phyloP scores from a whole-genome alignment of 2,888 invertebrate species.

The Hyposoter didymator region DNA sequence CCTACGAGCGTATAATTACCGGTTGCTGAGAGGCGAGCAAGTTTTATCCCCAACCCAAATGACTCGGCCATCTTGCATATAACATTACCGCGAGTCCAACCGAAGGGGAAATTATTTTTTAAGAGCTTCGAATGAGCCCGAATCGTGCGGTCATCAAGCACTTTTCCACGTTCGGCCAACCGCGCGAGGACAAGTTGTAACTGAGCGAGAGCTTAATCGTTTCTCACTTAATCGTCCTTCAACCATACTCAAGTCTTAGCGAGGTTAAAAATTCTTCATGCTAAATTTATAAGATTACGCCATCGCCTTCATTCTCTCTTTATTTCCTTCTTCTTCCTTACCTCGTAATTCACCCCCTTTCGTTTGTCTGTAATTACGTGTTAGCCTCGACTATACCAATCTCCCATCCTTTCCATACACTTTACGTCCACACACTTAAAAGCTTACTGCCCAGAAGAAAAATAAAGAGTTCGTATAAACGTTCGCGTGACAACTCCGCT shows the following conservation, averaged over 20 bases:
- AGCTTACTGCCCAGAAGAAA: slow-evolving; percentile 41
- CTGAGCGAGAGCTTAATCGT: slow-evolving; percentile 61
- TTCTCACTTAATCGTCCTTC: slow-evolving; percentile 64
- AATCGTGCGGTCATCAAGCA: slow-evolving; percentile 26
- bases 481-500: slow-evolving; percentile 60
- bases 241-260: slow-evolving; percentile 27
- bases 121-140: slow-evolving; percentile 37
- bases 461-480: slow-evolving; percentile 66
- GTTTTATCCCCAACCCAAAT: neutral
- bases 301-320: slow-evolving; percentile 50
- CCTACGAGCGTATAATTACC: slow-evolving; percentile 61
- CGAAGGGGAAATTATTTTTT: slow-evolving; percentile 56
- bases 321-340: slow-evolving; percentile 22
- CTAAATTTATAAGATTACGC: slow-evolving; percentile 69
- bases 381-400: slow-evolving; percentile 44
- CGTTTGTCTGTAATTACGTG: slow-evolving; percentile 53
- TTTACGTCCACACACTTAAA: slow-evolving; percentile 30
- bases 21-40: slow-evolving; percentile 24
- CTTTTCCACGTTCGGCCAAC: slow-evolving; percentile 26
- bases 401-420: slow-evolving; percentile 19
- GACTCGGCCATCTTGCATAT: slow-evolving; percentile 7
- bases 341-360: slow-evolving; percentile 16
- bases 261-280: slow-evolving; percentile 61
- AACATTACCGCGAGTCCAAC: slow-evolving; percentile 7
- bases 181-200: slow-evolving; percentile 41